Evolutionary conservation across 2,797 vertebrate species (phyloP), one percentile per base, ranked within the genome.

Genomic region (Nannoperca australis): DNA sequence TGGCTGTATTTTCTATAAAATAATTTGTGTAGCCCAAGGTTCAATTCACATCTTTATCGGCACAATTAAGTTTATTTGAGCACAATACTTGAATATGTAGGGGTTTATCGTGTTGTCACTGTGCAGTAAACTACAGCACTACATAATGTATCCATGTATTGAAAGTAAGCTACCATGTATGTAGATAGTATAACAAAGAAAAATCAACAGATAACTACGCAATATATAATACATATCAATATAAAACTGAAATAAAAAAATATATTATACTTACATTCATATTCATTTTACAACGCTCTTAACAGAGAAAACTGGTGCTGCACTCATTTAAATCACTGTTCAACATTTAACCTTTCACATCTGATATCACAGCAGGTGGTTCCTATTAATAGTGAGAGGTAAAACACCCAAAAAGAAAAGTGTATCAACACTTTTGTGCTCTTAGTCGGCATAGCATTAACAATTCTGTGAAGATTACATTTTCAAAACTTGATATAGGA

Each of bases 291-390:
- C 14, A 54, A 42, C 63, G 22, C 7, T 76, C 32, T 17, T 4
- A 68, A 1, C 14, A 40, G 34, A 73, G 1, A 3, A 70, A 69
- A 68, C 22, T 42, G 14, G 34, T 55, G 40, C 42, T 34, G 58
- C n/a, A 76, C 18, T 6, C 8, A 0, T 59, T 56, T 14, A 55
- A 42, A 64, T 30, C 3, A 12, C 17, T 0, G n/a, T 44, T 34
- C 30, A 32, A 12, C 18, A 38, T 32, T 24, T 1, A 9, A 20
- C 32, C 17, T n/a, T 51, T 3, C 20, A 61, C n/a, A n/a, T 34
- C 22, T 64, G 27, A 54, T n/a, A n/a, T 61, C 36, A 20, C 22
- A 47, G 72, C 13, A 80, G 47, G 49, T 54, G 24, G 63, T 74
- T 59, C 38, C 49, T 30, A 54, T 53, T 20, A 44, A 27, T 24